phyloP scores from a whole-genome alignment of 2,888 invertebrate species.

The Drosophila kambysellisi region DNA sequence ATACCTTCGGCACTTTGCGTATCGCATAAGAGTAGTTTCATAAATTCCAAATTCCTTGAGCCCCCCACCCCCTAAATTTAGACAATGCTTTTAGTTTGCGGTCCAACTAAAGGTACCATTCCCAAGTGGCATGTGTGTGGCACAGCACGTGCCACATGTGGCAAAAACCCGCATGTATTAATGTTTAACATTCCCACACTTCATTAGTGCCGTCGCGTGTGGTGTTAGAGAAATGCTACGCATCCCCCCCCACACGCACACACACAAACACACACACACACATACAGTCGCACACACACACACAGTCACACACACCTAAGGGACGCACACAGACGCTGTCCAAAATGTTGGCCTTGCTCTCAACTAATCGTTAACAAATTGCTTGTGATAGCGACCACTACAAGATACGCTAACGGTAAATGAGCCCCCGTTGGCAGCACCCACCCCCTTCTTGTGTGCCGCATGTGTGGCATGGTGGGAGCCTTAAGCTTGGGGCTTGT shows the following conservation, averaged over 20 bases:
- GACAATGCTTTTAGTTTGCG: conserved; percentile 26
- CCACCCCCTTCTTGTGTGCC: conserved; percentile 2
- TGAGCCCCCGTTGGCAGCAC: conserved; percentile 37
- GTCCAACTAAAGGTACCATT: conserved; percentile 25
- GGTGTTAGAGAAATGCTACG: conserved; percentile 26
- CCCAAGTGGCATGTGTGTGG: conserved; percentile 38
- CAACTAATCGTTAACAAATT: conserved; percentile 76
- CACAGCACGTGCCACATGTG: conserved; percentile 42
- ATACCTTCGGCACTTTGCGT: conserved; percentile 7
- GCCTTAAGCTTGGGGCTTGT: conserved; percentile 12
- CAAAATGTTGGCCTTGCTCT: conserved; percentile 43
- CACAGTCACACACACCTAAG: background rate
- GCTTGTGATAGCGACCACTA: conserved; percentile 68
- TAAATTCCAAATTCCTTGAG: conserved; percentile 25
- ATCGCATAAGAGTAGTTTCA: conserved; percentile 16
- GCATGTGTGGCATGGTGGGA: conserved; percentile 16
- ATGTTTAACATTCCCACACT: conserved; percentile 49
- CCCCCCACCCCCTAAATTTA: background rate
- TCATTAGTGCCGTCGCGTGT: conserved; percentile 49
- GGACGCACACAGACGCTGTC: conserved; percentile 12
- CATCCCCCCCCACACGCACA: background rate
- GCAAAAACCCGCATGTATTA: conserved; percentile 46
- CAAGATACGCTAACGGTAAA: conserved; percentile 40
- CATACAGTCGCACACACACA: background rate
- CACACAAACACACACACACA: background rate